Percentiles rank a stretch among this genome's conserved stretches.
Evolutionary conservation across 2,888 invertebrate genomes (phyloP).

Genomic region (Thumatha senex): DNA sequence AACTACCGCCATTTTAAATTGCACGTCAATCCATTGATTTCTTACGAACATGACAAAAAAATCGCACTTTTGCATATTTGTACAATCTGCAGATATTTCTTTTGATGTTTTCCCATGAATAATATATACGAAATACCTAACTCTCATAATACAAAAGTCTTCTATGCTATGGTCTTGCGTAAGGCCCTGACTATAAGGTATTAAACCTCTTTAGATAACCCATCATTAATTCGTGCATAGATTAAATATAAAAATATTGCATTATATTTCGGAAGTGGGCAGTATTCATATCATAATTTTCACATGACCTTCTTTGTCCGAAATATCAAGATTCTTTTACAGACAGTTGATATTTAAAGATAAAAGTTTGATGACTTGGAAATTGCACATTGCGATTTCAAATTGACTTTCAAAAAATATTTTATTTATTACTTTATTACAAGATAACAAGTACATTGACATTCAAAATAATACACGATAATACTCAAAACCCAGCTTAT

Average conservation of each 20-base stretch:
- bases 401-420: neutral
- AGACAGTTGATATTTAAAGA: conserved; percentile 19
- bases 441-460: neutral
- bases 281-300: neutral
- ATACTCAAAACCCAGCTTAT: too few species aligned
- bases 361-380: conserved; percentile 18
- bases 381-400: conserved; percentile 2
- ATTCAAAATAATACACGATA: neutral
- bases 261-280: neutral
- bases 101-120: too few species aligned
- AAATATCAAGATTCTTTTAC: conserved; percentile 21
- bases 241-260: neutral
- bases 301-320: conserved; percentile 12
- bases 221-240: neutral
- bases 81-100: too few species aligned
- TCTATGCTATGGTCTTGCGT: too few species aligned
- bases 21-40: too few species aligned
- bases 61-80: too few species aligned
- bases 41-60: too few species aligned
- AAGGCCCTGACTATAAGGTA: too few species aligned
- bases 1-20: too few species aligned
- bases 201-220: neutral
- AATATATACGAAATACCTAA: too few species aligned
- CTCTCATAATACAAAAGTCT: too few species aligned
- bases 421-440: neutral